These are phyloP conservation scores for Calameuta idolon DNA, from an alignment of 2,888 invertebrate species.

Conservation along the genomic window DNA sequence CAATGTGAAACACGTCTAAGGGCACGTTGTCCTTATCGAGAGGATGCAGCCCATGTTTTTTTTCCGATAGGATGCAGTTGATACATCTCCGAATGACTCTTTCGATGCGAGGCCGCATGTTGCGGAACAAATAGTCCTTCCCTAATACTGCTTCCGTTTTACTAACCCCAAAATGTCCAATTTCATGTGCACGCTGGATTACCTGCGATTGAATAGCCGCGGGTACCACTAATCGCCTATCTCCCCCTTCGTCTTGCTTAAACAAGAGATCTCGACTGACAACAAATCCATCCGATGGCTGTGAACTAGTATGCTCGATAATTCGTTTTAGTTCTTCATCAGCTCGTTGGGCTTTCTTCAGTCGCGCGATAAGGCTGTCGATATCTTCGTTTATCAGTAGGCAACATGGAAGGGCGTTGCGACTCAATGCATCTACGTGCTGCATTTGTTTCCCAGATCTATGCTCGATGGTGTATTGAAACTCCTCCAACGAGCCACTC, in stretches of 20 bases:
- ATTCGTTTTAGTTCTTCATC: too few relatives aligned
- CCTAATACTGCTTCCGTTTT: constrained; percentile 44
- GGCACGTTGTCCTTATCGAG: constrained; percentile 14
- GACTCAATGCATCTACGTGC: too few relatives aligned
- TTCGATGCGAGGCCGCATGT: neutral
- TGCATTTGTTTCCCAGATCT: too few relatives aligned
- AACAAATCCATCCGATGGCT: too few relatives aligned
- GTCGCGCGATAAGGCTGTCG: too few relatives aligned
- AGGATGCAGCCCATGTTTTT: neutral
- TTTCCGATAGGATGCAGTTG: neutral
- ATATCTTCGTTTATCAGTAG: too few relatives aligned
- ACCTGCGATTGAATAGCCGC: constrained; percentile 54
- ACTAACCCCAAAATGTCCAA: constrained; percentile 53
- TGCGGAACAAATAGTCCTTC: constrained; percentile 47
- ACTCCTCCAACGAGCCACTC: too few relatives aligned
- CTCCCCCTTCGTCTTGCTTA: constrained; percentile 12
- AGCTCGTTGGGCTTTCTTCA: too few relatives aligned
- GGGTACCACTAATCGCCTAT: constrained; percentile 46
- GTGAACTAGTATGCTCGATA: too few relatives aligned
- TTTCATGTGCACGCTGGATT: constrained; percentile 50
- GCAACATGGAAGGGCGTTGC: too few relatives aligned
- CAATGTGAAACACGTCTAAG: constrained; percentile 24
- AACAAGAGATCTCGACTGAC: constrained; percentile 20
- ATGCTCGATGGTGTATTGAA: too few relatives aligned
- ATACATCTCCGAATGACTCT: neutral